Evolutionary conservation across 2,113 vertebrate species (phyloP).

Genomic region (Pelusios castaneus): DNA sequence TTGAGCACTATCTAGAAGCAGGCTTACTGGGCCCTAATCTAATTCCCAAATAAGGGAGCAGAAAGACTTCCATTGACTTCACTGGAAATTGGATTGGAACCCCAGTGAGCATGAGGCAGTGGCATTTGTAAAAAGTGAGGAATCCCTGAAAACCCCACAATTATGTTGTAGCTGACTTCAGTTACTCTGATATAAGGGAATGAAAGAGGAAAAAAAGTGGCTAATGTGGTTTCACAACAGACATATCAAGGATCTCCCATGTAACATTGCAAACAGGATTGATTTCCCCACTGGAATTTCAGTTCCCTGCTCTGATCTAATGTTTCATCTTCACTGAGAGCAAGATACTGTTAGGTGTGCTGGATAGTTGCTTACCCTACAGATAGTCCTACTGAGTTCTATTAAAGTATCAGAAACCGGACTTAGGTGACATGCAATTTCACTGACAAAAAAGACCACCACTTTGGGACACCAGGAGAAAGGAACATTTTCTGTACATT

Average conservation of each 20-base stretch:
- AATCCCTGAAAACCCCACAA: neutral
- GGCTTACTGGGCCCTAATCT: rapidly evolving
- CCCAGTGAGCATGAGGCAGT: neutral
- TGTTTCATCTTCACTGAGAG: neutral
- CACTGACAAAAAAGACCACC: neutral
- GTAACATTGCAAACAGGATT: neutral
- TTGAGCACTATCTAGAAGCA: neutral
- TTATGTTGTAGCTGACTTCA: neutral
- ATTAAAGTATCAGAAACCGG: neutral
- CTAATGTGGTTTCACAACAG: neutral
- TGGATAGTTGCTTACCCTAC: too few relatives aligned
- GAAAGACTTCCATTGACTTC: neutral
- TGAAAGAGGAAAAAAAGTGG: neutral
- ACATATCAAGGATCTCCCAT: neutral
- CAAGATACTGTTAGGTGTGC: neutral
- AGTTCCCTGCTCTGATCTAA: neutral
- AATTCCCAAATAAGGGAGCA: neutral
- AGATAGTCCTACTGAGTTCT: neutral
- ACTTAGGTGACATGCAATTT: neutral
- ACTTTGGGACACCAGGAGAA: neutral
- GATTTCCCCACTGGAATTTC: neutral
- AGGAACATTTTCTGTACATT: neutral
- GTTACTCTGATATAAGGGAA: neutral
- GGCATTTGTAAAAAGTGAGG: neutral
- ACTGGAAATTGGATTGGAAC: neutral